Evolutionary conservation across 2,888 invertebrate genomes (phyloP).

Genomic region (Drosophila acutilabella): DNA sequence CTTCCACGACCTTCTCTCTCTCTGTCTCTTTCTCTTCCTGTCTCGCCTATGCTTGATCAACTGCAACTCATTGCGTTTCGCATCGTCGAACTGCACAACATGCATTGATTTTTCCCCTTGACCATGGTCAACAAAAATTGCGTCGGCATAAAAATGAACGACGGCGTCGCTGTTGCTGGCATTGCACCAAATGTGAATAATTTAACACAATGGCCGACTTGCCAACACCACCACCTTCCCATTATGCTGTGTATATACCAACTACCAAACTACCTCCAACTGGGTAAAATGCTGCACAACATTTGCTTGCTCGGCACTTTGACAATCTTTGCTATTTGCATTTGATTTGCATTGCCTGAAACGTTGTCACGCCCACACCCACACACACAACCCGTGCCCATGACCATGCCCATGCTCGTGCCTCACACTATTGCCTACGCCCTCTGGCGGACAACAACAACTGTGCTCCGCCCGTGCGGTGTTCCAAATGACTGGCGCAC

Average conservation of each 20-base stretch:
- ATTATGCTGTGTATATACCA: not conserved
- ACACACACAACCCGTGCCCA: not conserved
- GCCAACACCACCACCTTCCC: not conserved
- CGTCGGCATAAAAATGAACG: slow-evolving; percentile 58
- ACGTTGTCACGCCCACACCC: slow-evolving; percentile 42
- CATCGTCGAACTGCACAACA: slow-evolving; percentile 52
- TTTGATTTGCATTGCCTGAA: slow-evolving; percentile 77
- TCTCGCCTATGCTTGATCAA: not conserved
- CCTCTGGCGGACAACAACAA: slow-evolving; percentile 22
- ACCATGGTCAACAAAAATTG: slow-evolving; percentile 52
- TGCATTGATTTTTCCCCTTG: slow-evolving; percentile 62
- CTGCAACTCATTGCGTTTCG: slow-evolving; percentile 32
- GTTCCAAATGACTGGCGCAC: slow-evolving; percentile 63
- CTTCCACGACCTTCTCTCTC: not conserved
- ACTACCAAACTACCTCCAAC: not conserved
- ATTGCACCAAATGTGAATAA: slow-evolving; percentile 80
- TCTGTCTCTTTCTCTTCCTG: not conserved
- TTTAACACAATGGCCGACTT: slow-evolving; percentile 69
- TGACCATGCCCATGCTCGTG: slow-evolving; percentile 21
- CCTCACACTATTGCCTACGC: slow-evolving; percentile 12
- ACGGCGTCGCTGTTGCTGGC: slow-evolving; percentile 30
- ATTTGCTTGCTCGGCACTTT: slow-evolving; percentile 69
- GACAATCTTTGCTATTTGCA: slow-evolving; percentile 80
- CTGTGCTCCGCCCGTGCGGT: slow-evolving; percentile 41
- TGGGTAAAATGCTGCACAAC: slow-evolving; percentile 36